Evolutionary conservation across 2,888 invertebrate genomes (phyloP), one percentile per base, ranked within the genome.

Genomic region (Meandrusa payeni): DNA sequence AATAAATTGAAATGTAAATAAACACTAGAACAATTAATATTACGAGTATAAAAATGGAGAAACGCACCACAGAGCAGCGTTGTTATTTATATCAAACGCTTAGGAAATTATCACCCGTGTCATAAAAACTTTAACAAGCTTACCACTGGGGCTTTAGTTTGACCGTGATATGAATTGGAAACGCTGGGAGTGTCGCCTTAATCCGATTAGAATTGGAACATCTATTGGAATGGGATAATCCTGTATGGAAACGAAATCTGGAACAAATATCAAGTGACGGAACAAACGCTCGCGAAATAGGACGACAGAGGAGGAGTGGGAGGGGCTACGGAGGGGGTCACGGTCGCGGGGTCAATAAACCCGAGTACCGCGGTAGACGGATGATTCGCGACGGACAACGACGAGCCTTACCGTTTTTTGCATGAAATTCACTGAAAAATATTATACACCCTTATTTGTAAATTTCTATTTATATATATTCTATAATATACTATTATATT

Each of bases 301-400:
- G 41, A 42, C 46, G 46, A 41, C 46, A 37, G n/a, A n/a, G n/a
- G n/a, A 34, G 56, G 33, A 48, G 48, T 48, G 52, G 43, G 40
- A 34, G 47, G 54, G 60, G 58, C 52, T 9, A 4, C 24, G 31
- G 64, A 66, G 64, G 68, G 76, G 76, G 69, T 81, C 83, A 82
- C 70, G 85, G 82, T 76, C 83, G 78, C 46, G 66, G 68, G 81
- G 79, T 83, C 78, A 79, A 75, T 73, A 66, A 78, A 67, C 77
- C 59, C 63, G 54, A 62, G 63, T 57, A 56, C 52, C 63, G 64
- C 68, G 61, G 57, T 57, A 63, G 69, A 66, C 69, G 63, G 59
- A 58, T 51, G 51, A 50, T 50, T 51, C 52, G 49, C 49, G 51
- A 47, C 41, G 40, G 48, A 41, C 46, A n/a, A n/a, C n/a, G n/a